A percentile compares a stretch with the other conserved stretches of the same genome.
Evolutionary conservation across 2,113 vertebrate species (phyloP).

Genomic region (Leucoraja erinaceus): DNA sequence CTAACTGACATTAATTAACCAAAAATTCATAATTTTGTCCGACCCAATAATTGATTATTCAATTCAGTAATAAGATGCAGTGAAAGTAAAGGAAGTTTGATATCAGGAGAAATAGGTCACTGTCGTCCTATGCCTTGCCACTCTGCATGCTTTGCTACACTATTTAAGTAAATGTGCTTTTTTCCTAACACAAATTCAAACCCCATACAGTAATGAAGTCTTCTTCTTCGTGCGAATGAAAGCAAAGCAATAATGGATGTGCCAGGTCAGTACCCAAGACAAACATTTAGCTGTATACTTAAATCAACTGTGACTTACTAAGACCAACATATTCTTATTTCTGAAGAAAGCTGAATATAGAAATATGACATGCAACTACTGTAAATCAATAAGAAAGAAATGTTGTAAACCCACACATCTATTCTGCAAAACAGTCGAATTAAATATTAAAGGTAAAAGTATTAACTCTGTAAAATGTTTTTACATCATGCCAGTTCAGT

Average conservation of each 20-base stretch:
- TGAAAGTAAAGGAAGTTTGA: background rate
- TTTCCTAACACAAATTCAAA: background rate
- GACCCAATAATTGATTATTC: background rate
- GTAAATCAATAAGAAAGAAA: background rate
- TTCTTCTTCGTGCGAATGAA: background rate
- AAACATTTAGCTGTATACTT: background rate
- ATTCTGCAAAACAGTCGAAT: too few species aligned
- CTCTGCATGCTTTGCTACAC: background rate
- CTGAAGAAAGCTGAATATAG: background rate
- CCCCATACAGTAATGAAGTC: conserved; percentile 7
- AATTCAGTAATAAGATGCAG: background rate
- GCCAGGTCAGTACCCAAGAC: background rate
- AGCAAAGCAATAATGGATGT: too few species aligned
- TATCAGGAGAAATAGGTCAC: background rate
- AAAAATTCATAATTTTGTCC: background rate
- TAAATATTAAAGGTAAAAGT: too few species aligned
- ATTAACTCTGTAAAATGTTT: too few species aligned
- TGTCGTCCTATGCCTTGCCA: background rate
- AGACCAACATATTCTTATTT: background rate
- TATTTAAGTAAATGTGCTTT: background rate
- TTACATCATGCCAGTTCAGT: too few species aligned
- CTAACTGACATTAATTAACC: background rate
- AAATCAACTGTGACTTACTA: background rate
- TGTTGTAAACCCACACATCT: background rate
- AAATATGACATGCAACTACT: background rate